Conservation (phyloP, 2,113 vertebrate genomes). For the Arothron firmamentum region DNA sequence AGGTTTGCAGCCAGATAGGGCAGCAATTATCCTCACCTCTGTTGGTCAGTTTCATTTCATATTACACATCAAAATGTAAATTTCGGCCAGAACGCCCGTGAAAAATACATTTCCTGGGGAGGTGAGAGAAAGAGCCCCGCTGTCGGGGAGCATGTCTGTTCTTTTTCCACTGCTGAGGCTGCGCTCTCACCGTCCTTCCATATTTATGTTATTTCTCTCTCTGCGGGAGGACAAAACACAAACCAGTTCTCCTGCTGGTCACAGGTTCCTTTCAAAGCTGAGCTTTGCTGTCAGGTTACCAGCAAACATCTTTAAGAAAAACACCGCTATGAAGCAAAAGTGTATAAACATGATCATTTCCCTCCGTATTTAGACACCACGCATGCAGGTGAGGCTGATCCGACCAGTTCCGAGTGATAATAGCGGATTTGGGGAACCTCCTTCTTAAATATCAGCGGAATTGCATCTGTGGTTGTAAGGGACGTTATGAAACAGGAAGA, state of each 20-base stretch:
- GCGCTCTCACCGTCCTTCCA: not conserved
- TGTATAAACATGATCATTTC: too few species aligned
- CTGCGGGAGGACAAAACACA: not conserved
- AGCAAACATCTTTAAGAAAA: too few species aligned
- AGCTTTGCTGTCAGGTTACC: not conserved
- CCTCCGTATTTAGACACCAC: too few species aligned
- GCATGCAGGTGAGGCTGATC: too few species aligned
- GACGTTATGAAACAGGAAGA: too few species aligned
- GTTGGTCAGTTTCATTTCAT: slow-evolving; percentile 23
- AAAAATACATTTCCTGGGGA: slow-evolving; percentile 15
- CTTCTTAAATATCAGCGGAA: too few species aligned
- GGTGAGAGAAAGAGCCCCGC: not conserved
- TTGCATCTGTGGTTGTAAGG: too few species aligned
- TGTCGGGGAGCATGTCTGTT: slow-evolving; percentile 3
- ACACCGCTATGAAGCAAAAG: too few species aligned
- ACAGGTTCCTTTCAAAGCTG: not conserved
- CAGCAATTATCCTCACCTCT: slow-evolving; percentile 30
- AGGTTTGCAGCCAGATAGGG: slow-evolving; percentile 14
- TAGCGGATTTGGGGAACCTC: too few species aligned
- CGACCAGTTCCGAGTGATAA: too few species aligned
- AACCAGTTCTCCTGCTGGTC: not conserved
- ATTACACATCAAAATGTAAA: slow-evolving; percentile 32
- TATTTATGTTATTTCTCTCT: not conserved
- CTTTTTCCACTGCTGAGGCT: too few species aligned
- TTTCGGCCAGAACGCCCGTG: slow-evolving; percentile 6